Evolutionary conservation across 2,797 vertebrate genomes (phyloP), one percentile per base, ranked within the genome.

Genomic region (Acanthurus leucopareius): DNA sequence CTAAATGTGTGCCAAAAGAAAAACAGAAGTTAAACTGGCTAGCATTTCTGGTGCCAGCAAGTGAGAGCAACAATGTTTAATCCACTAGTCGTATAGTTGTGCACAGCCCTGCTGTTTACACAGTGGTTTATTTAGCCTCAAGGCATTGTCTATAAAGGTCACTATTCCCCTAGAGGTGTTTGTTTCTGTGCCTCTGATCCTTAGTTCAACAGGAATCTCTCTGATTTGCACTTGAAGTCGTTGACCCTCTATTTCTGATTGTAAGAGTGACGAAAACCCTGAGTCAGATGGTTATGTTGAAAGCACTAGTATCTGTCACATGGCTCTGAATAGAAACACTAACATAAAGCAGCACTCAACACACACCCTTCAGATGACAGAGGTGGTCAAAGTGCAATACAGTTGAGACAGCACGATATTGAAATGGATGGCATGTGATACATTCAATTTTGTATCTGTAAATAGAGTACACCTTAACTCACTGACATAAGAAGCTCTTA

Each of bases 281-380:
- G 75, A 78, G 32, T 85, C 79, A 89, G 38, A 11, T 40, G 14
- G 52, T 48, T 32, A 14, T 83, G 65, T 65, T 67, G 61, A 77
- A 84, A 84, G n/a, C 42, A 20, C 10, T 38, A n/a, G 53, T 75
- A 77, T 82, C 68, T 56, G 69, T 86, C 77, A 82, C 54, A 49
- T 73, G 82, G 0, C 42, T 17, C 42, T 68, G 16, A 57, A 52
- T 35, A 61, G 28, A 68, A 42, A 19, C 10, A 25, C 32, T 22
- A 22, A 38, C 32, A 32, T 15, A 54, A 49, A 0, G 14, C 11
- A 53, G 35, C 20, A 22, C 10, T 20, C 4, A 65, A 62, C 20
- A 22, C 1, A 45, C 6, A 14, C 7, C 49, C 22, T n/a, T 38
- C 10, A 54, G n/a, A 61, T n/a, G 3, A 57, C 7, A 48, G 2